phyloP scores from a whole-genome alignment of 2,113 vertebrate species.

The Hyla sarda region DNA sequence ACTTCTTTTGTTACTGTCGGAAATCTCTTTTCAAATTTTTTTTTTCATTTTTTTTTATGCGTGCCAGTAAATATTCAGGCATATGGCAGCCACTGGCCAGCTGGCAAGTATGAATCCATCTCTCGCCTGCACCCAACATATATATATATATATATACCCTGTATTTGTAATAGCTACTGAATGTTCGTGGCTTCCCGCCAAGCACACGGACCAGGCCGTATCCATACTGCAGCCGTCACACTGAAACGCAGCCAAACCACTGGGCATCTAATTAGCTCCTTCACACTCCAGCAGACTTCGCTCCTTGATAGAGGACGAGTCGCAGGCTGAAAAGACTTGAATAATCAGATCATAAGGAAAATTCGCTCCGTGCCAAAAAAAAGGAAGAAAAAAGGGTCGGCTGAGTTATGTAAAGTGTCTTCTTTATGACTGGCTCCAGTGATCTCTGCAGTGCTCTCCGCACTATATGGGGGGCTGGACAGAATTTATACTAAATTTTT shows the following conservation, averaged over 20 bases:
- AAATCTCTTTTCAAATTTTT: too few relatives aligned
- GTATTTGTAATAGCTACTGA: conserved; percentile 12
- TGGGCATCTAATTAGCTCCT: conserved; percentile 51
- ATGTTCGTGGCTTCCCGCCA: neutral
- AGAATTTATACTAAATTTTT: too few relatives aligned
- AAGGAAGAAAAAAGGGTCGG: neutral
- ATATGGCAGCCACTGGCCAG: neutral
- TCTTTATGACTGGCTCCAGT: conserved; percentile 11
- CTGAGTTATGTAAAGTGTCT: conserved; percentile 35
- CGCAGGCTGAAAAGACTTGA: conserved; percentile 25
- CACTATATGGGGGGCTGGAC: neutral
- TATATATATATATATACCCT: conserved; percentile 1
- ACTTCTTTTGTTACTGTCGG: neutral
- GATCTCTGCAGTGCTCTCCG: neutral
- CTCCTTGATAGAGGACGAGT: conserved; percentile 33
- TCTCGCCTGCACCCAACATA: conserved; percentile 1
- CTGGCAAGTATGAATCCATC: neutral
- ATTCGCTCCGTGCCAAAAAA: neutral
- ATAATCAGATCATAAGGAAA: conserved; percentile 20
- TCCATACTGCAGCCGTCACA: neutral
- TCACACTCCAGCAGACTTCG: conserved; percentile 24
- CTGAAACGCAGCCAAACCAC: conserved; percentile 42
- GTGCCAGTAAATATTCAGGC: neutral
- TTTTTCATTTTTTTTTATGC: neutral
- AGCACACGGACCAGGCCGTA: neutral